Evolutionary conservation across 2,888 invertebrate species (phyloP).

Genomic region (Tachina fera): DNA sequence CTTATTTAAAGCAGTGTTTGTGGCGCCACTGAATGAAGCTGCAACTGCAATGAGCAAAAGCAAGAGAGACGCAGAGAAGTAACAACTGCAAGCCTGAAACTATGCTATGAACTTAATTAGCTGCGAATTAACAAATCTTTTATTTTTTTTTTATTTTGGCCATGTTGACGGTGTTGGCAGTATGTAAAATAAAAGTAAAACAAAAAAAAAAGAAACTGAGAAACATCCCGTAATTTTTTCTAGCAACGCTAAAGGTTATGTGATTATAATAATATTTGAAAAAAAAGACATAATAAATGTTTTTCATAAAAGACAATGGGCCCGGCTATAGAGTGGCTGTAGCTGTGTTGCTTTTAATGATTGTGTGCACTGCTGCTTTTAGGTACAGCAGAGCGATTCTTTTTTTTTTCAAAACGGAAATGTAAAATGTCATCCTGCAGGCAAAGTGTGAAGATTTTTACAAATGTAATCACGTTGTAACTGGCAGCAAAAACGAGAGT

Average conservation of each 20-base stretch:
- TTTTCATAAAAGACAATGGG: slow-evolving; percentile 36
- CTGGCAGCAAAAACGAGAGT: slow-evolving; percentile 67
- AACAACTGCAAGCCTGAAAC: slow-evolving; percentile 54
- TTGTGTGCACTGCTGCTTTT: background rate
- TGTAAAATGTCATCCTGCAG: slow-evolving; percentile 67
- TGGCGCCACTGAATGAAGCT: slow-evolving; percentile 21
- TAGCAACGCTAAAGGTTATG: slow-evolving; percentile 60
- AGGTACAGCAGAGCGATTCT: background rate
- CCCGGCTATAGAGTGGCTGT: slow-evolving; percentile 21
- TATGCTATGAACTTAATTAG: slow-evolving; percentile 71
- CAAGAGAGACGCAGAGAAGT: background rate
- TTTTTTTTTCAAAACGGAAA: slow-evolving; percentile 47
- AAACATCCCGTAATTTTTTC: slow-evolving; percentile 38
- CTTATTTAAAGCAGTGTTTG: slow-evolving; percentile 21
- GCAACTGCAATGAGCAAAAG: background rate
- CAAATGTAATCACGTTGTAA: slow-evolving; percentile 72
- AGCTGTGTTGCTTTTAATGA: slow-evolving; percentile 4
- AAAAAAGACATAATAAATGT: slow-evolving; percentile 31
- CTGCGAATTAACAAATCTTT: slow-evolving; percentile 69
- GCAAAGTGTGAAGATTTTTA: slow-evolving; percentile 66
- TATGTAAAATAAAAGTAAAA: slow-evolving; percentile 37
- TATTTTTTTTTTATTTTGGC: slow-evolving; percentile 29
- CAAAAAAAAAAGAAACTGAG: background rate
- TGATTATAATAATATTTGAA: slow-evolving; percentile 55
- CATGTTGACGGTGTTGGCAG: slow-evolving; percentile 34